These are phyloP conservation scores for Pterophyllum scalare DNA, from an alignment of 2,113 vertebrate genomes.

Conservation along the genomic window DNA sequence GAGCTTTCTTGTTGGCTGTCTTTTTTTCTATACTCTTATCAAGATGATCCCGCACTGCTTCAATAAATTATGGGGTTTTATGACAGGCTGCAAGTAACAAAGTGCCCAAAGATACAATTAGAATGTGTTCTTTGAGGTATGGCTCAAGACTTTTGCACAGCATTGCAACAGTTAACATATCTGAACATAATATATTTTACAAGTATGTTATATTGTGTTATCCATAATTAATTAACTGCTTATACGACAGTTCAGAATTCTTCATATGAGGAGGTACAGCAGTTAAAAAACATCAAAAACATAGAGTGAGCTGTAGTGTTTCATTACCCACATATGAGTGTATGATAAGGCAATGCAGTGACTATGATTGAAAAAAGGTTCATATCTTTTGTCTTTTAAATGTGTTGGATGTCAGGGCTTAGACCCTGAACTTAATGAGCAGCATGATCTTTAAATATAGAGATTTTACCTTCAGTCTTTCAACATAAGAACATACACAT, in stretches of 20 bases:
- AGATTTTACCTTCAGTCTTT: not conserved
- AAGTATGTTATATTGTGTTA: not conserved
- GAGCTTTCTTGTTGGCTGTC: not conserved
- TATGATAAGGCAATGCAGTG: slow-evolving; percentile 60
- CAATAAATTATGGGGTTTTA: no score
- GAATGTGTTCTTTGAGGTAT: not conserved
- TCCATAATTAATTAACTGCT: slow-evolving; percentile 1
- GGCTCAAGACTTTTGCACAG: not conserved
- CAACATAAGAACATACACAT: not conserved
- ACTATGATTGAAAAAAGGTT: slow-evolving; percentile 16
- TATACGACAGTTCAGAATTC: not conserved
- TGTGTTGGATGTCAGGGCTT: slow-evolving; percentile 10
- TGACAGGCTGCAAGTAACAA: no score
- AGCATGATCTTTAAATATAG: slow-evolving; percentile 2
- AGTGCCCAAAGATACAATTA: no score
- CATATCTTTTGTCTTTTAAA: slow-evolving; percentile 12
- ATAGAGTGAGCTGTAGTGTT: slow-evolving; percentile 3
- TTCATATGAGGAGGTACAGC: not conserved
- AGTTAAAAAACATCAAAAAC: not conserved
- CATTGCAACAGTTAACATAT: not conserved
- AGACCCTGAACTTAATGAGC: not conserved
- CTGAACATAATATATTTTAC: not conserved
- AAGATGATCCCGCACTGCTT: not conserved
- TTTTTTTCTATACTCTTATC: not conserved
- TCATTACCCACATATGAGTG: not conserved